Evolutionary conservation across 2,113 vertebrate species (phyloP), one percentile per base, ranked within the genome.

Genomic region (Osmerus mordax): DNA sequence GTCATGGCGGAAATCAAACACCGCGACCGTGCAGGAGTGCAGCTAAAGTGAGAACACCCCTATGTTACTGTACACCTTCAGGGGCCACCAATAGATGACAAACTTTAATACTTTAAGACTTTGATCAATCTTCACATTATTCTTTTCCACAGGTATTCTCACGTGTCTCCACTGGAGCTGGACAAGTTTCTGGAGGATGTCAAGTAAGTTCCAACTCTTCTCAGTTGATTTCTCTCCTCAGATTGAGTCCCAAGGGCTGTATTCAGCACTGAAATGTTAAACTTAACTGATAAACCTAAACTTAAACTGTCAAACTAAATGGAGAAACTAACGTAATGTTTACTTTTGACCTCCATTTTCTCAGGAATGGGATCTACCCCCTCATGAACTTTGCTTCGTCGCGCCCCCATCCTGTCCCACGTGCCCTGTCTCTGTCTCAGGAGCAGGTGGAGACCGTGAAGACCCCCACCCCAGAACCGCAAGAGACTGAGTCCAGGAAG

Each of bases 131-230:
- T 4, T 32, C 19, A 47, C 12, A 4, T 16, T 1, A n/a, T 32
- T 19, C 15, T 36, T 56, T 63, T 36, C 66, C 23, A 11, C 71
- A 98, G 97, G 85, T 99, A 97, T 87, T 97, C 96, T 0, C 95
- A 98, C 15, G 94, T 98, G 47, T 97, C 95, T 2, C 94, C 95
- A 71, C 85, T 98, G 51, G 97, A 98, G 70, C 90, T 99, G 0
- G 97, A 98, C 91, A 99, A 99, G 79, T 99, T 99, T 84, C 74
- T 99, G 54, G 97, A 99, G 77, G 97, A 99, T 0, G 95, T 99
- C 62, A 97, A 97, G 97, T 99, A 84, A 93, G 94, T 83, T 28
- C 15, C 18, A n/a, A 16, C 32, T 32, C 62, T 15, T 5, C 28
- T 28, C 60, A 28, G 41, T 7, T 47, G 7, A 47, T 47, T 9